Evolutionary conservation across 2,113 vertebrate genomes (phyloP).

Genomic region (Pluvianellus socialis): DNA sequence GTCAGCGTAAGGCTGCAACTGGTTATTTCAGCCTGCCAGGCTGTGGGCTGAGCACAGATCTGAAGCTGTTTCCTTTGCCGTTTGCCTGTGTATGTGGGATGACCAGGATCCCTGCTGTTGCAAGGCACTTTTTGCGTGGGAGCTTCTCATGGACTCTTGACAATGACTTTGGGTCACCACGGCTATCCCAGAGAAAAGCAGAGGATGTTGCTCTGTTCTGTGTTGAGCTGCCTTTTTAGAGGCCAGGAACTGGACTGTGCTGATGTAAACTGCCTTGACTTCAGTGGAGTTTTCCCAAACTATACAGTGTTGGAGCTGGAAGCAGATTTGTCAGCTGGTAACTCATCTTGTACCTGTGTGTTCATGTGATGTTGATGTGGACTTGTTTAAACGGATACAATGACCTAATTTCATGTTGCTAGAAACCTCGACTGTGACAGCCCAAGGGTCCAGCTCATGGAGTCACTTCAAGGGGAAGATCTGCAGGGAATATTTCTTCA

Average conservation of each 20-base stretch:
- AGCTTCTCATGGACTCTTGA: background rate
- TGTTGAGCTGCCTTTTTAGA: background rate
- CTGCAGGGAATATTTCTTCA: background rate
- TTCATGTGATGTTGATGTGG: background rate
- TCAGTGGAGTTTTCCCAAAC: background rate
- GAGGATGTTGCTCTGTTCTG: background rate
- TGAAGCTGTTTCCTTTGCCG: background rate
- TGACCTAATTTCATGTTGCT: background rate
- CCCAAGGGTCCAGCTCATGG: background rate
- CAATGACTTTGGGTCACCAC: background rate
- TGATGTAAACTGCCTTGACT: background rate
- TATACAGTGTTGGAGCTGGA: background rate
- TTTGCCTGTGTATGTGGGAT: background rate
- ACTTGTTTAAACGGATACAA: background rate
- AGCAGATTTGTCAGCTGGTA: background rate
- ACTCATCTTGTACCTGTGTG: background rate
- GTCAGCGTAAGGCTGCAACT: background rate
- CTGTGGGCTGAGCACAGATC: background rate
- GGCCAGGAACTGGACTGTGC: no score
- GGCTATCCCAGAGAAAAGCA: background rate
- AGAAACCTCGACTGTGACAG: background rate
- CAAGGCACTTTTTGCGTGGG: background rate
- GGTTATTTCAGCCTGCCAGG: background rate
- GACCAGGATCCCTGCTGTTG: background rate
- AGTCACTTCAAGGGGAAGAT: background rate